Conservation (phyloP, 2,113 vertebrate species). For the Lampris incognitus region DNA sequence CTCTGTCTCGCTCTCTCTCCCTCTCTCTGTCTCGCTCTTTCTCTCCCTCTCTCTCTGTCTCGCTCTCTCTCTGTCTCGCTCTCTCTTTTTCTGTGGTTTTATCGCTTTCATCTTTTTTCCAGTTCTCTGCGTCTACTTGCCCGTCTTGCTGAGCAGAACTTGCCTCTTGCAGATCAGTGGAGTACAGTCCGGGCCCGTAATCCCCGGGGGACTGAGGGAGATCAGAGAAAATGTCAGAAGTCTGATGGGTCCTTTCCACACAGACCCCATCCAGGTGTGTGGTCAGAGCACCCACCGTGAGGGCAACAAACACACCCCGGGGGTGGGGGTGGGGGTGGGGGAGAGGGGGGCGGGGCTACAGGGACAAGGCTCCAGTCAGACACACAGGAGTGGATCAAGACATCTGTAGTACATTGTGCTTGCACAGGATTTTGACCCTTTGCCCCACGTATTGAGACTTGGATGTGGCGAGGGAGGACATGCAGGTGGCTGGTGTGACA, state of each 20-base stretch:
- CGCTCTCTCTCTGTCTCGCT: conserved; percentile 24
- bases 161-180: conserved; percentile 34
- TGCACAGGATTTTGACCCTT: no score
- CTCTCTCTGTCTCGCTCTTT: conserved; percentile 15
- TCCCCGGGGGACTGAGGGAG: conserved; percentile 59
- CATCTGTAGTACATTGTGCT: conserved; percentile 4
- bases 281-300: conserved; percentile 60
- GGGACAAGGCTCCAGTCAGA: conserved; percentile 54
- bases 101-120: conserved; percentile 1
- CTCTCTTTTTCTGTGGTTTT: conserved; percentile 38
- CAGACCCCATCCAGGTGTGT: conserved; percentile 56
- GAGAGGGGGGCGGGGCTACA: background rate
- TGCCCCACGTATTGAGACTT: no score
- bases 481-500: no score
- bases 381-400: conserved; percentile 57
- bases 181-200: conserved; percentile 57
- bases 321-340: conserved; percentile 38
- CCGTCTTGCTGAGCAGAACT: conserved; percentile 25
- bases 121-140: background rate
- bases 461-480: no score
- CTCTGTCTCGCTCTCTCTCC: conserved; percentile 10
- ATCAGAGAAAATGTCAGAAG: conserved; percentile 69
- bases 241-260: conserved; percentile 61
- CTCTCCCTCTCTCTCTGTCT: conserved; percentile 20
- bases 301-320: conserved; percentile 66